Evolutionary conservation across 2,797 vertebrate genomes (phyloP), one percentile per base, ranked within the genome.

Genomic region (Tenualosa ilisha): DNA sequence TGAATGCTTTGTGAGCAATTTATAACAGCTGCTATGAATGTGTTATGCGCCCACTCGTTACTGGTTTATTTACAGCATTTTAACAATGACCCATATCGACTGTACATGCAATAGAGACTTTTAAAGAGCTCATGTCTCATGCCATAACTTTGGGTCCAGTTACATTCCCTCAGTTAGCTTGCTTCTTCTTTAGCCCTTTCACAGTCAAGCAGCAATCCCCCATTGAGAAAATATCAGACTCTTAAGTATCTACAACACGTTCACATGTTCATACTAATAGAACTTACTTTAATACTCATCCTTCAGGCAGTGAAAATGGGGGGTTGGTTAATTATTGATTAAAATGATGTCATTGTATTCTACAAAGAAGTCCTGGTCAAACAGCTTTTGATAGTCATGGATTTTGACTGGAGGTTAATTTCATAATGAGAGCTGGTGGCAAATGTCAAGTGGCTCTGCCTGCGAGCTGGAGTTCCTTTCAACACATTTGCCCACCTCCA

Each of bases 361-460:
- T 17, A 75, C 31, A 75, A 40, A 40, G 68, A 75, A 12, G 5
- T 13, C 31, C 40, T 31, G 20, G 68, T 43, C 68, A 59, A 59
- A 59, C 56, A 75, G 31, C 11, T 75, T 15, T 40, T 75, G 68
- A 40, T 43, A 31, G 31, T 12, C 15, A 37, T 40, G 68, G 37
- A 75, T 75, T 31, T 75, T 31, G 40, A 75, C 31, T 75, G 68
- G 68, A 75, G 40, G 68, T 17, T 40, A 75, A 40, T 75, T 40
- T 75, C 31, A 6, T 40, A 75, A 75, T 20, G 11, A 24, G 11
- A 31, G 63, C 63, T 24, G 4, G 22, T 63, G 63, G 63, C 63
- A 17, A 75, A 75, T 40, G 68, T 75, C 68, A 43, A 40, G 31
- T 65, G 63, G 24, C 63, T 65, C 15, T 15, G 51, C 51, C 51